Evolutionary conservation across 1,140 invertebrate genomes (phyloP).

Genomic region (Brachionus calyciflorus): DNA sequence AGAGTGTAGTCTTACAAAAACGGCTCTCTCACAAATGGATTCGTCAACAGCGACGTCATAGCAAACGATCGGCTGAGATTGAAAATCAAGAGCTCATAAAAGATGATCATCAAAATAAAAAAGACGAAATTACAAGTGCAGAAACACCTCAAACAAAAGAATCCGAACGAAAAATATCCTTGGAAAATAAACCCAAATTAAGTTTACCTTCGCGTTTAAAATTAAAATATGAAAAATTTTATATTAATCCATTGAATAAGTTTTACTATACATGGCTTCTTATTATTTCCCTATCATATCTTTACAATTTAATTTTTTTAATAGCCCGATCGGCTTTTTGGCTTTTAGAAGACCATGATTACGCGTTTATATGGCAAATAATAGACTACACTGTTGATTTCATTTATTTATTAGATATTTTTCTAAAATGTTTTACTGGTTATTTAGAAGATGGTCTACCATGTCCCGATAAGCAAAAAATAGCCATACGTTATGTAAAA

Average conservation of each 20-base stretch:
- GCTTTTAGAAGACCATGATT: slow-evolving; percentile 74
- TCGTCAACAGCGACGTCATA: neutral
- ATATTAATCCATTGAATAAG: slow-evolving; percentile 62
- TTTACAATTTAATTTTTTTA: slow-evolving; percentile 88
- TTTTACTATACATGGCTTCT: slow-evolving; percentile 75
- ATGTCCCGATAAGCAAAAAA: slow-evolving; percentile 74
- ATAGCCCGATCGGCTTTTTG: slow-evolving; percentile 84
- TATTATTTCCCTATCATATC: slow-evolving; percentile 76
- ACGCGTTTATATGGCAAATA: slow-evolving; percentile 69
- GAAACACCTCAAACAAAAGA: neutral
- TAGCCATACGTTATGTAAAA: slow-evolving; percentile 74
- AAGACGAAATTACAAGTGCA: neutral
- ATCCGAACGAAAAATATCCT: neutral
- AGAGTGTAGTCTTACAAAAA: slow-evolving; percentile 18
- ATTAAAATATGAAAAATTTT: slow-evolving; percentile 50
- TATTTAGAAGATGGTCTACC: slow-evolving; percentile 82
- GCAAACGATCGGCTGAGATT: neutral
- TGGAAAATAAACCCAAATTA: too few relatives aligned
- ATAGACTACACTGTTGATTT: slow-evolving; percentile 80
- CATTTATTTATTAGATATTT: slow-evolving; percentile 80
- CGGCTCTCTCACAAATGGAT: neutral
- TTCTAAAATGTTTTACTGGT: slow-evolving; percentile 71
- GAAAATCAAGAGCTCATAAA: neutral
- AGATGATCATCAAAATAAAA: neutral
- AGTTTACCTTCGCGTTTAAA: slow-evolving; percentile 5